Evolutionary conservation across 2,888 invertebrate genomes (phyloP), one percentile per base, ranked within the genome.

Genomic region (Drosophila quinaria): DNA sequence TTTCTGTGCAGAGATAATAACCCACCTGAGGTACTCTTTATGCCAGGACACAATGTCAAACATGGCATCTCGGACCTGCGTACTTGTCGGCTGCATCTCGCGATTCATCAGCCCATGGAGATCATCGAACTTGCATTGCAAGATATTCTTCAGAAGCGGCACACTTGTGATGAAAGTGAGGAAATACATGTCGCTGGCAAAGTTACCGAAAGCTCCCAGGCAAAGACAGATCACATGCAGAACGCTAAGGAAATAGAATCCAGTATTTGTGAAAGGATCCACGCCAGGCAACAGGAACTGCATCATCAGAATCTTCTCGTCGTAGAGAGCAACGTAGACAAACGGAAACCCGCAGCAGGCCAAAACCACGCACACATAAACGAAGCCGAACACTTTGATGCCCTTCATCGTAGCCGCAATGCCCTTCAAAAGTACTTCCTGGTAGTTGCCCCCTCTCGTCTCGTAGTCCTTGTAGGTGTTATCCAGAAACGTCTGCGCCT

Each of bases 121-220:
- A 9, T 81, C 69, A 25, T 70, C 54, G 19, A 77, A 78, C 51
- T 81, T 86, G 11, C 73, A 52, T 1, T 55, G 54, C 6, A 86
- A 46, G 25, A 86, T 71, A 44, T 86, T 74, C 46, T 78, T 85
- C 0, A 75, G 25, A 6, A 86, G 44, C 1, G 80, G 78, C 9
- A 80, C 61, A 42, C 77, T 72, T 11, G 52, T 35, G 1, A 79
- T 52, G 3, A 73, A 73, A 0, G 63, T 41, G 17, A 85, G 65
- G 19, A 80, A 37, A 42, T 70, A 80, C 76, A 79, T 66, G 35
- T 86, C 86, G 0, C 61, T 61, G 0, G 66, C 71, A 71, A 71
- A 83, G 29, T 86, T 87, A 0, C 85, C 81, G 50, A 85, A 68
- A 0, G 37, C 59, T 0, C 83, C 83, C 8, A 85, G 11, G 6